A percentile compares a stretch with the other conserved stretches of the same genome.
Evolutionary conservation across 1,140 invertebrate genomes (phyloP).

Genomic region (Drosophila orosa): DNA sequence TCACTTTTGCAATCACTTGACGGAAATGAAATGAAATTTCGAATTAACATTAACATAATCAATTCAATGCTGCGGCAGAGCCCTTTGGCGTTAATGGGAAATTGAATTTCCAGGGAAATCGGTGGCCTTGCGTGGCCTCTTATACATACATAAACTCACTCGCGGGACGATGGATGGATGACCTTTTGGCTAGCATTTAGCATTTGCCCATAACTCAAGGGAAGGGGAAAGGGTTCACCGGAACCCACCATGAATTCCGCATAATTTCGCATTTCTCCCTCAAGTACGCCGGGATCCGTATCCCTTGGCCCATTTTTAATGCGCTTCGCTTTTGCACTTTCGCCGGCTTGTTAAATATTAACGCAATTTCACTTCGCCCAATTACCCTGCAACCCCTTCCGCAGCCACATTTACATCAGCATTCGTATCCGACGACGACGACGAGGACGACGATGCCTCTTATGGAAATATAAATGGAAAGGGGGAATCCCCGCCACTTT

Average conservation of each 20-base stretch:
- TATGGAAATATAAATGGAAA: slow-evolving; percentile 61
- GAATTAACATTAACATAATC: slow-evolving; percentile 18
- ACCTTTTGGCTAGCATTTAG: slow-evolving; percentile 37
- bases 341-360: slow-evolving; percentile 77
- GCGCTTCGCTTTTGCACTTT: slow-evolving; percentile 64
- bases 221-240: slow-evolving; percentile 2
- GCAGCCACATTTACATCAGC: slow-evolving; percentile 20
- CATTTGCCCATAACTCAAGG: slow-evolving; percentile 28
- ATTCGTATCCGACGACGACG: slow-evolving; percentile 5
- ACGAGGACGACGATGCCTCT: slow-evolving; percentile 26
- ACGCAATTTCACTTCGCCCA: slow-evolving; percentile 79
- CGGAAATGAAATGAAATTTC: slow-evolving; percentile 17
- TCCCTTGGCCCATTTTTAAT: slow-evolving; percentile 40
- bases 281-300: slow-evolving; percentile 37
- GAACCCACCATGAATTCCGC: slow-evolving; percentile 36
- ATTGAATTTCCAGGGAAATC: slow-evolving; percentile 29
- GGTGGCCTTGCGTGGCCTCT: slow-evolving; percentile 8
- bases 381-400: slow-evolving; percentile 75
- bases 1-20: slow-evolving; percentile 11
- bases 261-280: slow-evolving; percentile 55
- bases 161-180: slow-evolving; percentile 16
- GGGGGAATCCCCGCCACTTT: slow-evolving; percentile 40
- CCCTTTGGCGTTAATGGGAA: slow-evolving; percentile 20
- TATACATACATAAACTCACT: slow-evolving; percentile 7
- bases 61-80: slow-evolving; percentile 2